Conservation (phyloP, 2,797 vertebrate genomes). For the Pitangus sulphuratus region DNA sequence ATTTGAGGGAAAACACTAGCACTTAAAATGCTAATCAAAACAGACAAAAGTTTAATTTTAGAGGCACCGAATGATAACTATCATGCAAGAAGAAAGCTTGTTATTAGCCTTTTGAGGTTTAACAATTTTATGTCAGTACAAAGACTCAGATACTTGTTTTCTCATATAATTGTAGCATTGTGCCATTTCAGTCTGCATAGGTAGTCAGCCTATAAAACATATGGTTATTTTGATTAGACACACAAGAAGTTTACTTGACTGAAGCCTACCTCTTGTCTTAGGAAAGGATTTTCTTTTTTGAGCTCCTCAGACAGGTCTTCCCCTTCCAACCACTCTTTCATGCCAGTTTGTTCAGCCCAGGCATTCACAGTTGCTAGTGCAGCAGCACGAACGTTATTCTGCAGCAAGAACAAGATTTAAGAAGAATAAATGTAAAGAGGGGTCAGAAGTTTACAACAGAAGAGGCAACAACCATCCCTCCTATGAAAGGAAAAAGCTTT, state of each 20-base stretch:
- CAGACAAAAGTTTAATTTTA: neutral
- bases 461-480: neutral
- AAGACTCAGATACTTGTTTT: neutral
- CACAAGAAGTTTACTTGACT: neutral
- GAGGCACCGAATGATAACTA: neutral
- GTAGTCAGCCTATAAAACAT: neutral
- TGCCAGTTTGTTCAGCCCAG: conserved; percentile 97
- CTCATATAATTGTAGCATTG: neutral
- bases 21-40: neutral
- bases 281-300: conserved; percentile 94
- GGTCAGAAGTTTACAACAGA: neutral
- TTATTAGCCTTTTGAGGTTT: neutral
- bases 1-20: neutral
- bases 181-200: neutral
- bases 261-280: conserved; percentile 90
- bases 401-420: conserved; percentile 46
- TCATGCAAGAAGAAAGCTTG: neutral
- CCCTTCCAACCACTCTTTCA: conserved; percentile 98
- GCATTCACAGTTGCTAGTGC: conserved; percentile 89
- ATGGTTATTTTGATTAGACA: neutral
- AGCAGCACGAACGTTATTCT: conserved; percentile 89
- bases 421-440: neutral
- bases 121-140: neutral
- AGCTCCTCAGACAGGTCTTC: conserved; percentile 96
- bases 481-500: neutral